Evolutionary conservation across 2,888 invertebrate species (phyloP), one percentile per base, ranked within the genome.

Genomic region (Luperina nickerlii): DNA sequence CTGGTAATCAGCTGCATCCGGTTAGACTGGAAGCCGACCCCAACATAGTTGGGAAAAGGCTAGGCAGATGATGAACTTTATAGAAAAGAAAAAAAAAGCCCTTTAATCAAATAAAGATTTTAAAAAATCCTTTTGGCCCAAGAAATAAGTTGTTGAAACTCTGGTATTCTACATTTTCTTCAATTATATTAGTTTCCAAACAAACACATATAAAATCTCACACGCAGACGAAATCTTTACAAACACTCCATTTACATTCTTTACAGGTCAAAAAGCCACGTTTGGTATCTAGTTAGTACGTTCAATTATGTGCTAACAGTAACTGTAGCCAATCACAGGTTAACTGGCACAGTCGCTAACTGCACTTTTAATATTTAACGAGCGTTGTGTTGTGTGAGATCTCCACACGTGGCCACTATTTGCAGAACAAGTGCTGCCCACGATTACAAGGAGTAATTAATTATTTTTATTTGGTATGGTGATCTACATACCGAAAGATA

Each of bases 231-330:
- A 18, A 60, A n/a, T 38, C 7, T n/a, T 62, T 20, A 32, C 32
- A n/a, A n/a, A 38, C 60, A 18, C 38, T 38, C 15, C 6, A 71
- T 57, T 32, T 18, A n/a, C 9, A 71, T 18, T 38, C 11, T 24
- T 27, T 66, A 67, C 32, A 83, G 75, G 68, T 84, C 70, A 67
- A 76, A 81, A 76, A 66, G 15, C 66, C 32, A 77, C 75, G 67
- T 63, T 32, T 51, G 80, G 73, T 75, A 65, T 72, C 77, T 79
- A 71, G 86, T 83, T 82, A 87, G 89, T 88, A 82, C 90, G 93
- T 93, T 94, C 93, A 94, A 94, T 94, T 94, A 94, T 89, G 90
- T 89, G 90, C 87, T 92, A 94, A 93, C 94, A 92, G 92, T 92
- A 91, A 93, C 94, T 93, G 92, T 92, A 91, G 90, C 90, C 88